These are phyloP conservation scores for Drosophila demipolita DNA, from an alignment of 2,888 invertebrate species.

Conservation along the genomic window DNA sequence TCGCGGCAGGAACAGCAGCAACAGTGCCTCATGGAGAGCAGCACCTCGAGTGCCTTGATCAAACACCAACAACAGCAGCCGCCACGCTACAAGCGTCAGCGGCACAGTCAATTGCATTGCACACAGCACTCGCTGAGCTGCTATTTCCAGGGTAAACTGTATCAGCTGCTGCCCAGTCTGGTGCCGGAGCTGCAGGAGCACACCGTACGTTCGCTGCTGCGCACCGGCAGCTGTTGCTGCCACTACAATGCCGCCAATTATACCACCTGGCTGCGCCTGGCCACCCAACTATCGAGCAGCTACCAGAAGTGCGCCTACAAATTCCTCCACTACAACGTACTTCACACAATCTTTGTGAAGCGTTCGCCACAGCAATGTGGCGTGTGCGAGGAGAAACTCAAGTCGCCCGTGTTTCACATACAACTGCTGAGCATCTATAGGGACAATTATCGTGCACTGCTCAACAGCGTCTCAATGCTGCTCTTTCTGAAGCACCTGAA, in stretches of 20 bases:
- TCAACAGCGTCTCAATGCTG: conserved; percentile 58
- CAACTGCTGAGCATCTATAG: conserved; percentile 75
- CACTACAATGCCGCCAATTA: conserved; percentile 78
- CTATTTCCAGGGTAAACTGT: conserved; percentile 81
- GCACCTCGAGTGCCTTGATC: conserved; percentile 51
- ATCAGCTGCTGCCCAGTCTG: conserved; percentile 73
- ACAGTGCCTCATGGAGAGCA: conserved; percentile 59
- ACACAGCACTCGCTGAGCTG: conserved; percentile 73
- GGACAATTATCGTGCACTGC: conserved; percentile 48
- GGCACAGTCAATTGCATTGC: conserved; percentile 75
- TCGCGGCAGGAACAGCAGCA: conserved; percentile 68
- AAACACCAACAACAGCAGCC: conserved; percentile 48
- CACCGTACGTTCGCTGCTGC: conserved; percentile 76
- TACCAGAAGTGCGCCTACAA: conserved; percentile 81
- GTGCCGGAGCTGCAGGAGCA: conserved; percentile 73
- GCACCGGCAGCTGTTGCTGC: conserved; percentile 83
- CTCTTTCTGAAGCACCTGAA: conserved; percentile 83
- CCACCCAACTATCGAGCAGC: conserved; percentile 57
- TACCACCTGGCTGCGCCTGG: conserved; percentile 69
- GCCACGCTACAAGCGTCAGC: conserved; percentile 50
- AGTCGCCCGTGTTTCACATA: conserved; percentile 78
- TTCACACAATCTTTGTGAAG: conserved; percentile 76
- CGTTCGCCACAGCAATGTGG: conserved; percentile 59
- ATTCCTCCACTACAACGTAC: conserved; percentile 79
- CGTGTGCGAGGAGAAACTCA: conserved; percentile 81